These are phyloP conservation scores for Eclectus roratus DNA, from an alignment of 2,113 vertebrate genomes.

Conservation along the genomic window DNA sequence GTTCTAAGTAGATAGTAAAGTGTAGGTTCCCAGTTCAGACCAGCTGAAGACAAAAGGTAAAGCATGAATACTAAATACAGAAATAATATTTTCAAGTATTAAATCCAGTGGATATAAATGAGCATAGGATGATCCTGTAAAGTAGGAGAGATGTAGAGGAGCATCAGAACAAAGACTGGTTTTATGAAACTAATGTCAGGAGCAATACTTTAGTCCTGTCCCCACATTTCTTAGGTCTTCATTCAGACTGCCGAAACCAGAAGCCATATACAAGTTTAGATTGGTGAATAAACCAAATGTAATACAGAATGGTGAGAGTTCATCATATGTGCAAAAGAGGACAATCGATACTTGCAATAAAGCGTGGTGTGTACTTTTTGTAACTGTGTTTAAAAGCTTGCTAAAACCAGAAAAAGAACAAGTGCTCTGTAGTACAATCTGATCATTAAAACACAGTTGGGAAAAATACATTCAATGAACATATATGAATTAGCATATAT, in stretches of 20 bases:
- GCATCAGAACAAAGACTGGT: neutral
- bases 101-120: neutral
- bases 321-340: neutral
- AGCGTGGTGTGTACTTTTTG: neutral
- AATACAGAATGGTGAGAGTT: neutral
- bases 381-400: neutral
- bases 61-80: neutral
- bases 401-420: neutral
- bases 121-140: neutral
- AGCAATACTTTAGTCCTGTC: neutral
- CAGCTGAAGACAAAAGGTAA: neutral
- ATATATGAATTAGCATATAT: neutral
- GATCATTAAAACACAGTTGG: neutral
- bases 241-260: neutral
- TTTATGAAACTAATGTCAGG: neutral
- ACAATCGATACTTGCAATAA: neutral
- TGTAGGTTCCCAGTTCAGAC: neutral
- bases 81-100: neutral
- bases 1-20: neutral
- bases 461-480: neutral
- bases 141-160: neutral
- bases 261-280: neutral
- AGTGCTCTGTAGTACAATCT: neutral
- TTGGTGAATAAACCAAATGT: neutral
- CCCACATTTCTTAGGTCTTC: neutral